phyloP scores from a whole-genome alignment of 1,140 invertebrate species.

The Drosophila kurseongensis region DNA sequence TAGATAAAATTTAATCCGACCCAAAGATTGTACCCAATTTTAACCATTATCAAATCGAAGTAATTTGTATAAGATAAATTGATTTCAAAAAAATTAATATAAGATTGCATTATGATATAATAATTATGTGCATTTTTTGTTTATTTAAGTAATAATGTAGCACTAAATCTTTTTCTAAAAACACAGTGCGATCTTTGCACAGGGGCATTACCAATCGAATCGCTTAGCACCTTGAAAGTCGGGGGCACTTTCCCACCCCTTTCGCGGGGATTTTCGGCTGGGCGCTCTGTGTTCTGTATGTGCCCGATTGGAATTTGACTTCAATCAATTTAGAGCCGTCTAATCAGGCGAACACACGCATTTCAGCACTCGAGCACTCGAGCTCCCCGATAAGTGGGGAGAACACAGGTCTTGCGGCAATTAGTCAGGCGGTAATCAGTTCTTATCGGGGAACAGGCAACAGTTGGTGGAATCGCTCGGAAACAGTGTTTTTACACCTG shows the following conservation, averaged over 20 bases:
- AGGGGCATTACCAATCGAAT: constrained; percentile 5
- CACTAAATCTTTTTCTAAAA: not conserved
- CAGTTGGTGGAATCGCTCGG: constrained; percentile 24
- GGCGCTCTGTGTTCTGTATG: not conserved
- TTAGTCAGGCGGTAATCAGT: constrained; percentile 58
- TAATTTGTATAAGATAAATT: too few relatives aligned
- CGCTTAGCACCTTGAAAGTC: constrained; percentile 14
- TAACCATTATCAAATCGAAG: too few relatives aligned
- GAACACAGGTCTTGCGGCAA: constrained; percentile 63
- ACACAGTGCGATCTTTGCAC: constrained; percentile 8
- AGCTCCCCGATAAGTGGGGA: constrained; percentile 34
- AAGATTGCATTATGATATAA: too few relatives aligned
- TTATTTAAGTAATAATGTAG: too few relatives aligned
- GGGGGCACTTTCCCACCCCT: constrained; percentile 11
- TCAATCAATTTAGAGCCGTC: constrained; percentile 67
- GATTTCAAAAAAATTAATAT: too few relatives aligned
- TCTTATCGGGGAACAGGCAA: constrained; percentile 43
- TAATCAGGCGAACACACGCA: constrained; percentile 53
- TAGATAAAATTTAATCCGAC: too few relatives aligned
- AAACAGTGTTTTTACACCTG: constrained; percentile 52
- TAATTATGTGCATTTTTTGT: too few relatives aligned
- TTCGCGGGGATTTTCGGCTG: not conserved
- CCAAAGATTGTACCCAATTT: too few relatives aligned
- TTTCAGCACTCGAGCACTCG: constrained; percentile 29
- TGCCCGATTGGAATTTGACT: constrained; percentile 66